A percentile compares a stretch with the other conserved stretches of the same genome.
phyloP scores from a whole-genome alignment of 2,113 vertebrate genomes.

The Tyto alba region DNA sequence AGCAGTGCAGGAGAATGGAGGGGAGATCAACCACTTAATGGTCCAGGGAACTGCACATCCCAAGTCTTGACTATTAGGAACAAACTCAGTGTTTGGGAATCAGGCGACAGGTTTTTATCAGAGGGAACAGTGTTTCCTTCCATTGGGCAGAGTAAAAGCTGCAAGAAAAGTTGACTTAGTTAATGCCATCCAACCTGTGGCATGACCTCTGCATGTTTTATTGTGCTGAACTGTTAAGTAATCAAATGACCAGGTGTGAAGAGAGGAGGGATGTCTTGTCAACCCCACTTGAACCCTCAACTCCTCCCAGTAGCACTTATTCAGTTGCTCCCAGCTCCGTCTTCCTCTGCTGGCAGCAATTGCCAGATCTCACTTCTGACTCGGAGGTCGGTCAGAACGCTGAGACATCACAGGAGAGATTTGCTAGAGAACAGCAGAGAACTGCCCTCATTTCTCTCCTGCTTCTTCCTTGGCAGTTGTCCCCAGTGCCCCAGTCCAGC shows the following conservation, averaged over 20 bases:
- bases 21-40: no score
- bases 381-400: accelerated
- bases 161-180: background rate
- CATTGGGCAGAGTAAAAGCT: background rate
- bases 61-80: background rate
- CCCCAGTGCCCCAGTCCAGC: background rate
- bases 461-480: background rate
- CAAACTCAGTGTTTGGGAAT: background rate
- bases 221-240: background rate
- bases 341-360: background rate
- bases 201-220: accelerated
- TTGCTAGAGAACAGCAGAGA: background rate
- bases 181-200: background rate
- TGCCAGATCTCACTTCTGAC: background rate
- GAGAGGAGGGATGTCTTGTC: background rate
- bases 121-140: background rate
- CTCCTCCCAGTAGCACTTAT: background rate
- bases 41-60: background rate
- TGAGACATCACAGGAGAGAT: background rate
- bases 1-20: background rate
- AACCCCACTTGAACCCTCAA: background rate
- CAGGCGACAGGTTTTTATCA: accelerated
- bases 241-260: background rate
- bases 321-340: background rate
- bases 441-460: background rate